Evolutionary conservation across 1,140 invertebrate genomes (phyloP), one percentile per base, ranked within the genome.

Genomic region (Leguminivora glycinivorella): DNA sequence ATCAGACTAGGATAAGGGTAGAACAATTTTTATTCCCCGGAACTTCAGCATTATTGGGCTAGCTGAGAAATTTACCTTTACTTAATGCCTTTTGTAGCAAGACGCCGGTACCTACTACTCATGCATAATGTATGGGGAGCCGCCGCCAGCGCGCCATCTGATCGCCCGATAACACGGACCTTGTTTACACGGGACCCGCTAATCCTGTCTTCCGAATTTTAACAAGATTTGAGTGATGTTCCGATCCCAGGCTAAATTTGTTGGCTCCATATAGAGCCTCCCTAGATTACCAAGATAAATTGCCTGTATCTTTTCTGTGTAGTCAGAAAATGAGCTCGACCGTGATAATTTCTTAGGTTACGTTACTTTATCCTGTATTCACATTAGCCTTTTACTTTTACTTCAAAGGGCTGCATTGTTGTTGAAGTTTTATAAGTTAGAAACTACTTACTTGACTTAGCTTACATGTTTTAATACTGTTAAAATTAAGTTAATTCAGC

Each of bases 61-160:
- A 31, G 6, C 25, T 29, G 0, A 63, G 58, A 63, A 63, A 34
- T 63, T 63, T 63, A 63, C 58, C 58, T 63, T 63, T 63, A 63
- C 58, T 63, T 63, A 63, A 68, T 70, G 71, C 63, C 71, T 67
- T 76, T 74, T 75, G 76, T 74, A 75, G 75, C 63, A 34, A 66
- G 12, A 69, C 68, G 72, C n/a, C 25, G 22, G 76, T 75, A 75
- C 69, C 70, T 74, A 72, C 70, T 74, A 72, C 77, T 86, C 76
- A 88, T 88, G 80, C 81, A 88, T 88, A 81, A 88, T 87, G 83
- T 81, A 88, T 83, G 71, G 58, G 72, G 70, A 70, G 70, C 70
- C 74, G 73, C 68, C 75, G 77, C 70, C 72, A 79, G 76, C 69
- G 77, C 74, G 70, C 75, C 77, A 82, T 84, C 76, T 80, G 82